These are phyloP conservation scores for Silurus glanis DNA, from an alignment of 2,113 vertebrate genomes.

Conservation along the genomic window DNA sequence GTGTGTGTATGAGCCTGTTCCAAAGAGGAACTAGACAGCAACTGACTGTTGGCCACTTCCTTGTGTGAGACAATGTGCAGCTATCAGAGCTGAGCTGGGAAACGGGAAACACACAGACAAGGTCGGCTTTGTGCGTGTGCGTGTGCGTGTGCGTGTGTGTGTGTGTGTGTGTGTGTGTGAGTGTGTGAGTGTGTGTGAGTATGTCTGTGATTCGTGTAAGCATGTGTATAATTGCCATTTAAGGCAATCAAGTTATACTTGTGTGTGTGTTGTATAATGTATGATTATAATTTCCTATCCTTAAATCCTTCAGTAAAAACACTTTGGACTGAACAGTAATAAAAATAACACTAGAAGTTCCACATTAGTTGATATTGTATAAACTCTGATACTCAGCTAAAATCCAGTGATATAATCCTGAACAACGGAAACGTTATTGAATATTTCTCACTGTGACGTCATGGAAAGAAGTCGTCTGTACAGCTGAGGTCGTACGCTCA, in stretches of 20 bases:
- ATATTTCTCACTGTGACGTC: not conserved
- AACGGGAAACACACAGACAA: constrained; percentile 64
- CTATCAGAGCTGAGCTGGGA: constrained; percentile 49
- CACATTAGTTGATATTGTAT: not conserved
- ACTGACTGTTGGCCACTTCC: constrained; percentile 65
- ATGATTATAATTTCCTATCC: not conserved
- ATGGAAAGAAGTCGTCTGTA: no score
- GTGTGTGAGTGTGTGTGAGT: not conserved
- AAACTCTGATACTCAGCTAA: not conserved
- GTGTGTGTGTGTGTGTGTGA: not conserved
- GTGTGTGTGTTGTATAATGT: not conserved
- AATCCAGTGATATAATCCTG: not conserved
- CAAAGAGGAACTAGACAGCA: constrained; percentile 66
- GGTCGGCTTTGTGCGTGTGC: not conserved
- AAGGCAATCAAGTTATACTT: not conserved
- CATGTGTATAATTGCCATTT: not conserved
- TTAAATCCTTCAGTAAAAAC: not conserved
- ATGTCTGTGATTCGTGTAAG: not conserved
- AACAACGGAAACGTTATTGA: not conserved
- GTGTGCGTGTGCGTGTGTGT: not conserved
- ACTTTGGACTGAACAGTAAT: not conserved
- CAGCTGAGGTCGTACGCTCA: no score
- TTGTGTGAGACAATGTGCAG: constrained; percentile 68
- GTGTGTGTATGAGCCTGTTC: constrained; percentile 53
- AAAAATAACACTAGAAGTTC: not conserved